These are phyloP conservation scores for Tangara arthus DNA, from an alignment of 2,797 vertebrate species.

Conservation along the genomic window DNA sequence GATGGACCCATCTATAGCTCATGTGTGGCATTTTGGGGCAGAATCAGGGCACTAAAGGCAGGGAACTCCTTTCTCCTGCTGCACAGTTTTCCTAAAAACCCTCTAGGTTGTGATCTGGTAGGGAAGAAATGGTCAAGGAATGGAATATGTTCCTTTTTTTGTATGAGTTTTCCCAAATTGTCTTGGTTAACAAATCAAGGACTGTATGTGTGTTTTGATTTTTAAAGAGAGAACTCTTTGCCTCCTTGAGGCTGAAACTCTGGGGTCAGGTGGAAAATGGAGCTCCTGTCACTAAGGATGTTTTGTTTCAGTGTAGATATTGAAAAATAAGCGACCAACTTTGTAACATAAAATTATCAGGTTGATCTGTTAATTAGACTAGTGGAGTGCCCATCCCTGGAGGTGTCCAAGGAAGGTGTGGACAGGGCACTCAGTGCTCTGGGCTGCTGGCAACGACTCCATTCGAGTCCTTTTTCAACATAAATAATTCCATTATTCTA, in stretches of 20 bases:
- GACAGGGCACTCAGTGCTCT: neutral
- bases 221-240: neutral
- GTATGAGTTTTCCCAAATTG: neutral
- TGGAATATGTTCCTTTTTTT: accelerated
- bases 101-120: neutral
- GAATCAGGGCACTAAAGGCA: neutral
- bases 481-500: neutral
- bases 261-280: neutral
- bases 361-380: neutral
- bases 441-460: neutral
- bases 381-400: too few relatives aligned
- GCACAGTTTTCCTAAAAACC: neutral
- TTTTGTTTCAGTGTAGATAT: neutral
- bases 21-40: neutral
- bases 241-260: neutral
- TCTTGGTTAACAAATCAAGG: neutral
- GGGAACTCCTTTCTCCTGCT: neutral
- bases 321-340: neutral
- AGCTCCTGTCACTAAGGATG: neutral
- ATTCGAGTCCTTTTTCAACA: neutral
- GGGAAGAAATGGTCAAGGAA: neutral
- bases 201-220: accelerated
- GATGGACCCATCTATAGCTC: neutral
- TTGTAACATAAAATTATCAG: neutral
- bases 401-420: neutral